phyloP scores from a whole-genome alignment of 2,888 invertebrate genomes.

The Fragum whitleyi region DNA sequence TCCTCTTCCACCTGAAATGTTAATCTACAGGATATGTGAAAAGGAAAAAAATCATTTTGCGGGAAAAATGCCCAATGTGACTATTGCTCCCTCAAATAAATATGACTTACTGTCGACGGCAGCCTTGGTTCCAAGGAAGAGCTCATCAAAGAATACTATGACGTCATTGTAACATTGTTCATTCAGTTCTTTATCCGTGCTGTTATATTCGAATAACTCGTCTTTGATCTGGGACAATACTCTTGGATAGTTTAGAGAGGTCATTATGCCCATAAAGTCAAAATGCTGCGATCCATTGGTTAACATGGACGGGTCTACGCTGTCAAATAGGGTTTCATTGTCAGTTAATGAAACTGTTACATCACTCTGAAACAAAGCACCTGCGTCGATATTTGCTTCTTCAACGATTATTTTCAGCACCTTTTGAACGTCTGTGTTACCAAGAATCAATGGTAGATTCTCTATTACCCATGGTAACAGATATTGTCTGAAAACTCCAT shows the following conservation, averaged over 20 bases:
- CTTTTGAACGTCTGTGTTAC: slow-evolving; percentile 27
- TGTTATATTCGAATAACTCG: slow-evolving; percentile 51
- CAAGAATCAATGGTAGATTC: slow-evolving; percentile 31
- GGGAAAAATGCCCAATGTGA: too few species aligned
- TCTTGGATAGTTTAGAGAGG: slow-evolving; percentile 32
- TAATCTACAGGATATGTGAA: too few species aligned
- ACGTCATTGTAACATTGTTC: slow-evolving; percentile 51
- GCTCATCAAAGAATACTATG: slow-evolving; percentile 37
- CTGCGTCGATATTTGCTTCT: slow-evolving; percentile 6
- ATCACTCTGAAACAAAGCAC: neutral
- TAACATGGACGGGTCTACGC: neutral
- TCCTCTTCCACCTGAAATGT: too few species aligned
- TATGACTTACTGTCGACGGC: slow-evolving; percentile 57
- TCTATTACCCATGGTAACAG: slow-evolving; percentile 31
- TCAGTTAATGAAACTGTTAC: neutral
- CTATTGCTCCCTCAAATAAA: too few species aligned
- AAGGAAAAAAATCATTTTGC: too few species aligned
- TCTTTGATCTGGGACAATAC: slow-evolving; percentile 36
- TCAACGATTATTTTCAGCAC: slow-evolving; percentile 15
- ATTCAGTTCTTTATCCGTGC: slow-evolving; percentile 40
- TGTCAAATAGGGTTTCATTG: neutral
- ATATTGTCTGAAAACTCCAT: neutral
- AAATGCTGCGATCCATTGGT: neutral
- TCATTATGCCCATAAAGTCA: neutral
- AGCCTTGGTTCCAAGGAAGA: slow-evolving; percentile 37